These are phyloP conservation scores for Drosophila dives DNA, from an alignment of 2,888 invertebrate genomes.

Conservation along the genomic window DNA sequence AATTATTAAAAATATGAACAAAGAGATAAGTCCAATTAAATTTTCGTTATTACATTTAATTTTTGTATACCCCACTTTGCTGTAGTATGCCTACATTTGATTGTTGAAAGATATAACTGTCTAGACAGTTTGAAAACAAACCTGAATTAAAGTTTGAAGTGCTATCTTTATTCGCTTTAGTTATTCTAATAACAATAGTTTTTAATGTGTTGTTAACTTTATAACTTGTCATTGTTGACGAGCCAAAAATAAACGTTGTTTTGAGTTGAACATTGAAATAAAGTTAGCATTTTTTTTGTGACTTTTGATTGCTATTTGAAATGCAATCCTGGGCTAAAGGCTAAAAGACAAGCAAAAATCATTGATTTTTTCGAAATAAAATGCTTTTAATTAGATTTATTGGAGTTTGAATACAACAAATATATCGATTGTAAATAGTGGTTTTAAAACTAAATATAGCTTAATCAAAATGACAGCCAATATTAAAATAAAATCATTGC, in stretches of 20 bases:
- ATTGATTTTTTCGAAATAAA: background rate
- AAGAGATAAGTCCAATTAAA: background rate
- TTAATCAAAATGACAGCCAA: background rate
- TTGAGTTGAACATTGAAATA: background rate
- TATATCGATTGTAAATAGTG: background rate
- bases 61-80: background rate
- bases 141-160: background rate
- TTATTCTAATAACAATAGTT: background rate
- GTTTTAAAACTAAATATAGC: background rate
- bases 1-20: background rate
- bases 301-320: background rate
- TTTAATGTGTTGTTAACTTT: slow-evolving; percentile 3
- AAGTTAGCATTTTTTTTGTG: background rate
- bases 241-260: background rate
- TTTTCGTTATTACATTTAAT: background rate
- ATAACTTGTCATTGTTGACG: background rate
- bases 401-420: background rate
- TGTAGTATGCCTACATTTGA: background rate
- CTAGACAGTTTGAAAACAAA: slow-evolving; percentile 6
- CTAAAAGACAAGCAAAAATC: background rate
- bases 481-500: background rate
- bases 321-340: background rate
- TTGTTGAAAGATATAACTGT: slow-evolving; percentile 2
- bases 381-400: background rate
- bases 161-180: background rate